Evolutionary conservation across 1,140 invertebrate species (phyloP).

Genomic region (Drosophila elegans): DNA sequence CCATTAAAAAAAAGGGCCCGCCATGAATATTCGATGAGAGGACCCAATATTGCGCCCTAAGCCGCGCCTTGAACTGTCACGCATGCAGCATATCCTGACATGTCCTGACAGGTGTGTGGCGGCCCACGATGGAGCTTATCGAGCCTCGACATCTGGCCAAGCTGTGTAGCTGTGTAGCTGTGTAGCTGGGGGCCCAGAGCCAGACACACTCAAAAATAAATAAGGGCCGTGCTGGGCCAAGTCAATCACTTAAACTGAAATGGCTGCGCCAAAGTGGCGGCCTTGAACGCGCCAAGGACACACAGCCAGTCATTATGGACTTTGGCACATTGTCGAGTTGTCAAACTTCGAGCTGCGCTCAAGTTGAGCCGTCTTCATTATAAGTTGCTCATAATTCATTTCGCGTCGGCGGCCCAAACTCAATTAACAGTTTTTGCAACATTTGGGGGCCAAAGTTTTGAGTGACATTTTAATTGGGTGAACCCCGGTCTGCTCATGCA

Average conservation of each 20-base stretch:
- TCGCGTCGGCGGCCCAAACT: constrained; percentile 46
- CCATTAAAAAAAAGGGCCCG: constrained; percentile 24
- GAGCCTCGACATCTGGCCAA: neutral
- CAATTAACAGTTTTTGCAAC: constrained; percentile 60
- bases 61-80: constrained; percentile 40
- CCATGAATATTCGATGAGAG: constrained; percentile 38
- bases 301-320: constrained; percentile 28
- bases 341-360: constrained; percentile 85
- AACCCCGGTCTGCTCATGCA: constrained; percentile 19
- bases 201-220: constrained; percentile 42
- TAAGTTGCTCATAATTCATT: constrained; percentile 62
- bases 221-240: constrained; percentile 31
- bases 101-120: constrained; percentile 35
- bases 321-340: constrained; percentile 85
- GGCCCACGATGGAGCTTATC: constrained; percentile 14
- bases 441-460: constrained; percentile 31
- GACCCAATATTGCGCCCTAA: constrained; percentile 22
- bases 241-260: constrained; percentile 69
- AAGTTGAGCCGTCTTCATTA: constrained; percentile 66
- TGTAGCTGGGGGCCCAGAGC: too few species aligned
- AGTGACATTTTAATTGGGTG: constrained; percentile 59
- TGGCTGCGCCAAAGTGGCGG: constrained; percentile 8
- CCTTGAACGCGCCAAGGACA: constrained; percentile 54
- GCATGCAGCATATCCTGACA: constrained; percentile 17
- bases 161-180: neutral